Base-by-base conservation (phyloP, 2,888 invertebrate genomes). In the Tribolium freemani region DNA sequence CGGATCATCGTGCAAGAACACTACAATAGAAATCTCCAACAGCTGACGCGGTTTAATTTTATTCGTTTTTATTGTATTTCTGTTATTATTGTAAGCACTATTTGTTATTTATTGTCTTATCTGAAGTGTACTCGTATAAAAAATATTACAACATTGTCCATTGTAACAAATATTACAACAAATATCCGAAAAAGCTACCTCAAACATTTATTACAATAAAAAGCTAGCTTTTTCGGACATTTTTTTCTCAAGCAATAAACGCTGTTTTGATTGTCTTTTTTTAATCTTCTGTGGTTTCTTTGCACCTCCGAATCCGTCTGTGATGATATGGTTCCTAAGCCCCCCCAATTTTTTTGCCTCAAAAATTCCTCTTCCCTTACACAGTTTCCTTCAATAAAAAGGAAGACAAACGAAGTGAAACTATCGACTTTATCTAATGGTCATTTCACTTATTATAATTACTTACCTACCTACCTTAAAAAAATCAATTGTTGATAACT, bases 11-110 rank as follows among this genome's bases (percentile, higher is more conserved):
- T 67, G 3, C 73, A 73, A 56, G 73, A 70, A 56, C 66, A 83
- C 85, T 98, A 5, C 93, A 92, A 76, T 96, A 96, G 83, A 90
- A 92, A 80, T 95, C 95, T 0, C 96, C 96, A 0, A 91, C 89
- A 0, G 85, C 70, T 31, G 50, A 66, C 10, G 11, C 48, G 11
- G 8, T 11, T 48, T 48, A 10, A 48, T 16, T 16, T 1, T 16
- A 16, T 16, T 16, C 16, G 16, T 1, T 21, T 10, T 26, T 26
- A 26, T 26, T 26, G 21, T 53, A 21, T 21, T 50, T 50, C 8
- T 26, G 4, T 10, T 20, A 16, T 16, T 16, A 51, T 51, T 53
- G 8, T 38, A 38, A 46, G 21, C 8, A 10, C 21, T 31, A 54
- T 30, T 21, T 54, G 31, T 31, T 57, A 5, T 44, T 13, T 56